A percentile compares a stretch with the other conserved stretches of the same genome.
Evolutionary conservation across 2,797 vertebrate species (phyloP).

Genomic region (Manis pentadactyla): DNA sequence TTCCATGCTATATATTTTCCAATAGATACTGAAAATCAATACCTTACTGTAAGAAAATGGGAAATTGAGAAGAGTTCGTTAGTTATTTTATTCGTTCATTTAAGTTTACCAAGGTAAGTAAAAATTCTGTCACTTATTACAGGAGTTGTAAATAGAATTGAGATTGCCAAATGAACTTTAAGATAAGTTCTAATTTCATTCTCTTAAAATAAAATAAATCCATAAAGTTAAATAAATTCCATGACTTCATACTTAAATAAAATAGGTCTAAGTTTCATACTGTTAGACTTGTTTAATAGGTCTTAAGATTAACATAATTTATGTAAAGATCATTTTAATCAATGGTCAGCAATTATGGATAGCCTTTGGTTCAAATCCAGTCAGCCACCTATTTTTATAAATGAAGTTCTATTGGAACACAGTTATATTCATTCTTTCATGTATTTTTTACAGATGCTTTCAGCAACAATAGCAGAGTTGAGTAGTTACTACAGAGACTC

Average conservation of each 20-base stretch:
- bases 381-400: conserved; percentile 1
- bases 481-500: not conserved
- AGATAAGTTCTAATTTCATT: conserved; percentile 15
- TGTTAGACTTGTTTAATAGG: not conserved
- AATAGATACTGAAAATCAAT: conserved; percentile 88
- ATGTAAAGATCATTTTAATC: conserved; percentile 13
- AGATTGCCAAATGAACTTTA: conserved; percentile 37
- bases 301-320: not conserved
- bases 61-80: conserved; percentile 98
- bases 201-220: not conserved
- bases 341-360: not conserved
- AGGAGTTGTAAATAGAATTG: not conserved
- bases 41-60: conserved; percentile 90
- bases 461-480: not conserved
- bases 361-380: not conserved
- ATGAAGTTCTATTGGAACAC: conserved; percentile 1
- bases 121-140: conserved; percentile 6
- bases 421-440: not conserved
- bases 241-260: not conserved
- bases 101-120: conserved; percentile 91
- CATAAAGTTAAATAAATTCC: not conserved
- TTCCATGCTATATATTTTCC: conserved; percentile 94
- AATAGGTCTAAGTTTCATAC: not conserved
- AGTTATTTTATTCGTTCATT: conserved; percentile 94
- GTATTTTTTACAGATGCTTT: not conserved